These are phyloP conservation scores for Lethenteron reissneri DNA, from an alignment of 2,113 vertebrate genomes.

Conservation along the genomic window DNA sequence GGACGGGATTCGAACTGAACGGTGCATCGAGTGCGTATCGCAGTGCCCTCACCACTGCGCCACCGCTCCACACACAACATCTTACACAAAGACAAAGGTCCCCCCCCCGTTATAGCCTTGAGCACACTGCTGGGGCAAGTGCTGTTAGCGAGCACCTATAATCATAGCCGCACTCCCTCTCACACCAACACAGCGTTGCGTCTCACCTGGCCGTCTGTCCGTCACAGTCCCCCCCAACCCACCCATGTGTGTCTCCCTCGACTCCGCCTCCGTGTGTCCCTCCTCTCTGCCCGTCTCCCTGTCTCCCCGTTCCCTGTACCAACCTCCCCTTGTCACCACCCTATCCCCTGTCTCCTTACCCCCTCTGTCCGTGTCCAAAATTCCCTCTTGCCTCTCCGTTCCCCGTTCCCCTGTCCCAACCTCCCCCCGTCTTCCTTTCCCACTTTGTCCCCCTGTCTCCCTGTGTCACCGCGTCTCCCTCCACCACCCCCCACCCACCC, in stretches of 20 bases:
- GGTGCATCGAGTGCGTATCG: neutral
- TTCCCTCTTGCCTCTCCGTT: too few species aligned
- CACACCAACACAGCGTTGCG: neutral
- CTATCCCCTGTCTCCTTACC: neutral
- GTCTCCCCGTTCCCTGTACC: neutral
- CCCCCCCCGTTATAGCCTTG: neutral
- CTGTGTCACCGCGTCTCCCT: neutral
- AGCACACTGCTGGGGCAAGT: neutral
- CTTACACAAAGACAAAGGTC: neutral
- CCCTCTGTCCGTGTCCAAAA: too few species aligned
- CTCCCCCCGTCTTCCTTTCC: neutral
- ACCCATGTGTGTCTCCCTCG: neutral
- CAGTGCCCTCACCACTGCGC: neutral
- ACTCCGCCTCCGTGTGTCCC: neutral
- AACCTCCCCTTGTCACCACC: neutral
- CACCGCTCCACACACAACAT: neutral
- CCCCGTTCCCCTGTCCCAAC: neutral
- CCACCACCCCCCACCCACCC: too few species aligned
- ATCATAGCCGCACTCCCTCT: neutral
- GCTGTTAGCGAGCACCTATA: neutral
- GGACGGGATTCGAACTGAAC: too few species aligned
- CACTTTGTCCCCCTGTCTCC: neutral
- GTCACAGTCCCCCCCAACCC: neutral
- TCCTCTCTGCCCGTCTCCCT: neutral
- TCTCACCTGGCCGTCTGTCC: neutral